Evolutionary conservation across 1,140 invertebrate genomes (phyloP), one percentile per base, ranked within the genome.

Genomic region (Caenorhabditis briggsae): DNA sequence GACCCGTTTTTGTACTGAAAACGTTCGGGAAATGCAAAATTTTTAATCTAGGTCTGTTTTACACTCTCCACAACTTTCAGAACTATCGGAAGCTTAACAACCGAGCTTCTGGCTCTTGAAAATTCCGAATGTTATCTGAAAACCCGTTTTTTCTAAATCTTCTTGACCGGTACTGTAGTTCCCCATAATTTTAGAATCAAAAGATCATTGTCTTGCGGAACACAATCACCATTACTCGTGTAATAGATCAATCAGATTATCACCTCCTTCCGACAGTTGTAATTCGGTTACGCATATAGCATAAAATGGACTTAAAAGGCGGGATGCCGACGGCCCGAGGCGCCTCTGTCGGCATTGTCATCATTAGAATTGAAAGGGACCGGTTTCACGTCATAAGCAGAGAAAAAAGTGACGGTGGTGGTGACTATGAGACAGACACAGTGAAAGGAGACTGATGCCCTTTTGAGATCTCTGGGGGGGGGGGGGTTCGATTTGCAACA

Each of bases 391-490:
- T 78, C 46, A 78, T 50, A 50, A 48, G 46, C 48, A 78, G 33
- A 78, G 70, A 78, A 78, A 78, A 78, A 18, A 78, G 50, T 53
- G 50, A 9, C 33, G 33, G 33, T 33, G 33, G 33, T 70, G 64
- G 12, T 33, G 61, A 53, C 65, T 23, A 70, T 48, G 65, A 43
- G 43, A 46, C 25, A 33, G n/a, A 33, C 25, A 41, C 25, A 12
- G 18, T 12, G 18, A 41, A n/a, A 20, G 70, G 23, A 46, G 46
- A 23, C 41, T 50, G 46, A 50, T 50, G 46, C 70, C 43, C 46
- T 78, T 78, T 78, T 78, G 46, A 78, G 70, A 78, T 78, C 46
- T 78, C 70, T 78, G 46, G 41, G 70, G n/a, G 70, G 33, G 33
- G 33, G 33, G 33, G 46, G 11, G 50, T 78, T 50, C 70, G 33